Base-by-base conservation (phyloP, 2,888 invertebrate species). In the Therioaphis trifolii region DNA sequence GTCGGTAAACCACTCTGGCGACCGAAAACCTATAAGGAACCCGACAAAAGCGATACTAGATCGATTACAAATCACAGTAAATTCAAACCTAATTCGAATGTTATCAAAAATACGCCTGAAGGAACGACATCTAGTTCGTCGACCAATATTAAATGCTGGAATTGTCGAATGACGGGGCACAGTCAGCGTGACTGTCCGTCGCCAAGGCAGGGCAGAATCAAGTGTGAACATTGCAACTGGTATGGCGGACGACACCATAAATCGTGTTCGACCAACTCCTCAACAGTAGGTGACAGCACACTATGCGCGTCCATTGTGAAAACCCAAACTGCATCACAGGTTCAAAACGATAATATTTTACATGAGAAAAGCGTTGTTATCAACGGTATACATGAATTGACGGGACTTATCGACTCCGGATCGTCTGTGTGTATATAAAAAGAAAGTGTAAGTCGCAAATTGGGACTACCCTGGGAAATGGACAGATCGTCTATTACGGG, bases 381-480 rank as follows among this genome's bases (percentile, higher is more conserved):
- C 2, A 80, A 80, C n/a, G 46, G 29, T 55, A 46, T 7, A 27
- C 11, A 35, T 27, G 21, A 69, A 21, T 4, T 18, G 11, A 27
- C 14, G 1, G 15, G 72, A 7, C n/a, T 72, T 12, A 29, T 82
- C 4, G 82, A 82, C 63, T 46, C 40, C 2, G 82, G 74, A 5
- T 72, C 71, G n/a, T 58, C 24, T 1, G 63, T 82, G 5, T 74
- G 74, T 18, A 2, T 82, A 2, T 29, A 74, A 4, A 12, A 15
- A 9, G 74, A 61, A 14, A 27, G 27, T 15, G 21, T 27, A 15
- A 27, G 21, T 4, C 74, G 2, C 12, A 72, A 15, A n/a, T 7
- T 14, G 52, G n/a, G 7, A 4, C 29, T 29, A 35, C 3, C 18
- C 11, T 66, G 40, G 43, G 46, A 7, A 14, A 4, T 5, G 2